phyloP scores from a whole-genome alignment of 2,888 invertebrate genomes.

The Drosophila austrosaltans region DNA sequence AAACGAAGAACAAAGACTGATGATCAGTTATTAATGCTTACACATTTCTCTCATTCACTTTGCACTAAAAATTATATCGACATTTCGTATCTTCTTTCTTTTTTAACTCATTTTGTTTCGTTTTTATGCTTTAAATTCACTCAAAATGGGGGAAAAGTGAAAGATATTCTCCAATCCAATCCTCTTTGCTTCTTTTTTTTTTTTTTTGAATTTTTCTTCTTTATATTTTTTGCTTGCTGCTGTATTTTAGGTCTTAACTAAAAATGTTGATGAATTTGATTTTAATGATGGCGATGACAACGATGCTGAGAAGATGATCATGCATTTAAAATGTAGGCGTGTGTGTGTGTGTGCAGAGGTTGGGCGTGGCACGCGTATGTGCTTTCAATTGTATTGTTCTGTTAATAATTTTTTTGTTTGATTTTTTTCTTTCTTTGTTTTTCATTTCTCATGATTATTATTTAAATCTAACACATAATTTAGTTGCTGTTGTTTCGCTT shows the following conservation, averaged over 20 bases:
- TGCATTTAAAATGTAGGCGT: conserved; percentile 16
- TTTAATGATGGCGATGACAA: conserved; percentile 3
- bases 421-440: conserved; percentile 34
- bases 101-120: conserved; percentile 5
- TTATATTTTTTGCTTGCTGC: neutral
- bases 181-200: neutral
- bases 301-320: conserved; percentile 4
- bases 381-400: conserved; percentile 30
- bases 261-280: conserved; percentile 11
- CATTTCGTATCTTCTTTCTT: conserved; percentile 57
- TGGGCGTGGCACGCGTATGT: conserved; percentile 30
- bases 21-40: conserved; percentile 21
- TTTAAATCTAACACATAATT: conserved; percentile 71
- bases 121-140: conserved; percentile 18
- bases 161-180: conserved; percentile 35
- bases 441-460: conserved; percentile 43
- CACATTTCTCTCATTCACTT: conserved; percentile 19
- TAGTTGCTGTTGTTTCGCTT: conserved; percentile 36
- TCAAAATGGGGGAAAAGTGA: conserved; percentile 19
- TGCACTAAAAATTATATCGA: conserved; percentile 73
- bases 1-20: conserved; percentile 14
- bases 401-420: conserved; percentile 38
- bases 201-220: neutral
- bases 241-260: conserved; percentile 5
- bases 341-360: conserved; percentile 18